A percentile compares a stretch with the other conserved stretches of the same genome.
Evolutionary conservation across 2,797 vertebrate genomes (phyloP).

Genomic region (Enteromius treurensis): DNA sequence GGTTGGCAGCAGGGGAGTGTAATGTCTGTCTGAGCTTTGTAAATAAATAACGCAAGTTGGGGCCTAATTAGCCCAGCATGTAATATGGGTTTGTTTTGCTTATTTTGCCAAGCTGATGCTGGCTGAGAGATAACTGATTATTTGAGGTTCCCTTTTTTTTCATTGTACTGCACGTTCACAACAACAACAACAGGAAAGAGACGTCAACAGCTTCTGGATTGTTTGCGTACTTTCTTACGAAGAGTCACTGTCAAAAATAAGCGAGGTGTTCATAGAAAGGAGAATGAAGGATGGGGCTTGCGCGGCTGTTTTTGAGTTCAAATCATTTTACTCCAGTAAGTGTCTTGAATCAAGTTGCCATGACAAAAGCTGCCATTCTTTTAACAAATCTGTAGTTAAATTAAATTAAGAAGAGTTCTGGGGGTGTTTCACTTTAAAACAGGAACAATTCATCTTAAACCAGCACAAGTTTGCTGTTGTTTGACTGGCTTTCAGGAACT

Average conservation of each 20-base stretch:
- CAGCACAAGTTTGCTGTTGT: neutral
- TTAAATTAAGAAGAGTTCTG: neutral
- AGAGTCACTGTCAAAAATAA: neutral
- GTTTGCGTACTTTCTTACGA: neutral
- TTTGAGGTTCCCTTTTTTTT: conserved; percentile 28
- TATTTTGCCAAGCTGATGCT: conserved; percentile 50
- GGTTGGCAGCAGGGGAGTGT: conserved; percentile 43
- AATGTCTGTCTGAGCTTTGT: conserved; percentile 41
- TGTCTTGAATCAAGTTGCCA: neutral
- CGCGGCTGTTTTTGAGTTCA: neutral
- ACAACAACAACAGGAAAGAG: conserved; percentile 22
- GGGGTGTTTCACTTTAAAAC: neutral
- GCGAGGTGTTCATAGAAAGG: neutral
- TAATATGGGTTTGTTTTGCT: conserved; percentile 52
- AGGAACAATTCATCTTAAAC: neutral
- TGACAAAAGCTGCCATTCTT: neutral
- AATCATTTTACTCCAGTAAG: neutral
- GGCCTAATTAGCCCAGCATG: conserved; percentile 59
- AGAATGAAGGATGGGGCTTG: neutral
- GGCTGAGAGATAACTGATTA: conserved; percentile 52
- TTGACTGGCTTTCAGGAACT: neutral
- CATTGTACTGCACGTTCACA: conserved; percentile 6
- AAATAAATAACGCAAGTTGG: conserved; percentile 57
- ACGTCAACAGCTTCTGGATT: conserved; percentile 16
- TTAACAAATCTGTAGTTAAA: neutral